Base-by-base conservation (phyloP, 2,113 vertebrate genomes). In the Brachionichthys hirsutus region DNA sequence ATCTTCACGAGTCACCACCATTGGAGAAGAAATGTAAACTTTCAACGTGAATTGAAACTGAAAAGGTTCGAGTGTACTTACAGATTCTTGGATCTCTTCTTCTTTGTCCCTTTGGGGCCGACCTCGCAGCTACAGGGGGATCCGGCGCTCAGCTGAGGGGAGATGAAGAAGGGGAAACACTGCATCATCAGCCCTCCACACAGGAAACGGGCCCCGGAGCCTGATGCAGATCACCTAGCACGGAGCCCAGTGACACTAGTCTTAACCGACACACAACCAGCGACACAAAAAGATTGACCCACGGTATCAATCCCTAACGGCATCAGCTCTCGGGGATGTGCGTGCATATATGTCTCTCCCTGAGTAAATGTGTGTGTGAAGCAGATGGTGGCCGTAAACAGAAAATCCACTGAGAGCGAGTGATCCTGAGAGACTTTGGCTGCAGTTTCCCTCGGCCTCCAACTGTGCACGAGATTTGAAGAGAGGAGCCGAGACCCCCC, bases 11-110 rank as follows among this genome's bases (percentile, higher is more conserved):
- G 24, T 30, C 24, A 30, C 24, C 24, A 30, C 3, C 24, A 35
- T 35, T 6, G 34, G 36, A 38, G 9, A 38, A 38, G 10, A 38
- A 38, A 38, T 3, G 3, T 35, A 10, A 35, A 43, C 52, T 2
- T 40, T 18, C 17, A 34, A 36, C 56, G 59, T 38, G 46, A 70
- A 41, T 12, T 34, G 4, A 51, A 36, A 20, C 3, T 36, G 11
- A 77, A 55, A 22, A 50, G 2, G 51, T 48, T 18, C 40, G 12
- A 40, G 62, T n/a, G n/a, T 66, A 97, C 96, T 89, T 88, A 98
- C 96, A 98, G 87, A 84, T 92, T 98, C 89, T 93, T 95, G 92
- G 93, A 89, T 72, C 87, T 93, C 82, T 94, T 95, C 90, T 97
- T 94, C 91, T 77, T 92, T 71, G 83, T 87, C 34, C 91, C 92